phyloP scores from a whole-genome alignment of 1,140 invertebrate genomes.

The Cylas formicarius region DNA sequence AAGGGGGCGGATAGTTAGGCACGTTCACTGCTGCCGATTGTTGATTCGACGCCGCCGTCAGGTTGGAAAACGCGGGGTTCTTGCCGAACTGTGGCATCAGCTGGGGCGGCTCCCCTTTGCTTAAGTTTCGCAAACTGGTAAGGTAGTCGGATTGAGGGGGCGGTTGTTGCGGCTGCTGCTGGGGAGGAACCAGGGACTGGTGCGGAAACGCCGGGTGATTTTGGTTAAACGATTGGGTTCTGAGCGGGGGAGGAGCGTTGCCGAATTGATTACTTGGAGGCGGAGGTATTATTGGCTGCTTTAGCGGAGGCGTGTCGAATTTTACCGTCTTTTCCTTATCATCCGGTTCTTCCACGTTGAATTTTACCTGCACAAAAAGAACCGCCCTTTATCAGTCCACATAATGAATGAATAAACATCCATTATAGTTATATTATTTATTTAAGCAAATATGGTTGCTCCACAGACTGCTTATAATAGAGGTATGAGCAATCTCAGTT shows the following conservation, averaged over 20 bases:
- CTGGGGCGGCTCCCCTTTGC: conserved; percentile 21
- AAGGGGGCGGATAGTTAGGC: conserved; percentile 10
- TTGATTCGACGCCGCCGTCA: conserved; percentile 5
- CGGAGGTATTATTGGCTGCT: background rate
- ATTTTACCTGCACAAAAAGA: conserved; percentile 32
- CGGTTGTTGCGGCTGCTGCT: conserved; percentile 8
- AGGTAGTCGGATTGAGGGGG: conserved; percentile 20
- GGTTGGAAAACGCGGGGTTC: conserved; percentile 12
- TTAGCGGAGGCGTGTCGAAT: conserved; percentile 13
- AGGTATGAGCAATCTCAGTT: no score
- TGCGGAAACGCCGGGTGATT: conserved; percentile 23
- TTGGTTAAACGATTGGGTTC: conserved; percentile 28
- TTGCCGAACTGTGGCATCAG: conserved; percentile 24
- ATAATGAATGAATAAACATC: no score
- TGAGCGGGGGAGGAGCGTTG: conserved; percentile 10
- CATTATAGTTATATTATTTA: no score
- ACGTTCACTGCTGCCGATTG: conserved; percentile 11
- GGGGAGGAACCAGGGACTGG: conserved; percentile 16
- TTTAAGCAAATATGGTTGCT: no score
- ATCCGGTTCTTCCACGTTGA: conserved; percentile 29
- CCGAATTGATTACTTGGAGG: conserved; percentile 15
- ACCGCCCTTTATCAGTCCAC: no score
- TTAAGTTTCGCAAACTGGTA: conserved; percentile 23
- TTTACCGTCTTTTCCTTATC: conserved; percentile 27
- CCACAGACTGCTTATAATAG: no score